These are phyloP conservation scores for Sanderia malayensis DNA, from an alignment of 30 jellyfish, hydroid and myxozoan genomes.

Conservation along the genomic window DNA sequence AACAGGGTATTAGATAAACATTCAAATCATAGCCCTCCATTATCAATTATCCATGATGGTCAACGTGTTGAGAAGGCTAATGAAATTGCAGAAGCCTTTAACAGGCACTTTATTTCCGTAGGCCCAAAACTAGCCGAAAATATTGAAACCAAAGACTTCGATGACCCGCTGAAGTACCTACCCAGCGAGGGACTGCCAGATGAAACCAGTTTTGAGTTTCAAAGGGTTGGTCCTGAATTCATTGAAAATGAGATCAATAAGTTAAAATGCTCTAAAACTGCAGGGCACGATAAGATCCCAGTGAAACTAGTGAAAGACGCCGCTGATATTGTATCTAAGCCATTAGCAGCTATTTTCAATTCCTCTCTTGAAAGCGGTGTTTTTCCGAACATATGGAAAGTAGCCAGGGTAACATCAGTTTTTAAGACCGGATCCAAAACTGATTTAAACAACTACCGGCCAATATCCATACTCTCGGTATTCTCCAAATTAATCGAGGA, in stretches of 20 bases:
- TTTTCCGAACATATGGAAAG: conserved; percentile 16
- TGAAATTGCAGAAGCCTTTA: not conserved
- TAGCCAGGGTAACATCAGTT: conserved; percentile 12
- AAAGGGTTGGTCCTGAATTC: conserved; percentile 12
- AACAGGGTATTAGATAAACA: too few relatives aligned
- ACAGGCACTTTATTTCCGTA: not conserved
- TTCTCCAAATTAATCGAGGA: not conserved
- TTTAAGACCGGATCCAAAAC: conserved; percentile 5
- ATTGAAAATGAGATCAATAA: conserved; percentile 22
- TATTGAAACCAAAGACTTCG: not conserved
- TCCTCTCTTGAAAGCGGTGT: conserved; percentile 5
- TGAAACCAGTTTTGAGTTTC: conserved; percentile 2
- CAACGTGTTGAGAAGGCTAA: not conserved
- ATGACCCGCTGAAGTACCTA: not conserved
- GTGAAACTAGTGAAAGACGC: conserved; percentile 3
- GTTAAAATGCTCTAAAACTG: conserved; percentile 5
- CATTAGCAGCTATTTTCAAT: conserved; percentile 10
- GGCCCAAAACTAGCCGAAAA: not conserved
- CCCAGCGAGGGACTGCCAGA: not conserved
- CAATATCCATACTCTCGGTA: conserved; percentile 8
- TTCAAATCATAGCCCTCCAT: too few relatives aligned
- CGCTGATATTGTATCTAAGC: not conserved
- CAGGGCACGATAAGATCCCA: not conserved
- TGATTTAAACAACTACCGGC: conserved; percentile 1
- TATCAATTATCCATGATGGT: not conserved